Evolutionary conservation across 1,140 invertebrate genomes (phyloP).

Genomic region (Aethina tumida): DNA sequence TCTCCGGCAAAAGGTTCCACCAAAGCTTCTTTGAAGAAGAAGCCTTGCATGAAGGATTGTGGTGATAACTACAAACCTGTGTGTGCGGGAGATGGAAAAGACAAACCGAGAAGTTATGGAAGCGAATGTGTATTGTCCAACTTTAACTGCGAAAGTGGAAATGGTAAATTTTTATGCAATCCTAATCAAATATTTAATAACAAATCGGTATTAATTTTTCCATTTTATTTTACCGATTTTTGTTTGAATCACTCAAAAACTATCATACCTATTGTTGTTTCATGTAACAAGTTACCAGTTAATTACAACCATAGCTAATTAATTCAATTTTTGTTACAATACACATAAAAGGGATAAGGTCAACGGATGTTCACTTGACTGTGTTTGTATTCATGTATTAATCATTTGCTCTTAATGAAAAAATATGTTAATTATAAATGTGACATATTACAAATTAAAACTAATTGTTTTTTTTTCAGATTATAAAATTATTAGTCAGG

Average conservation of each 20-base stretch:
- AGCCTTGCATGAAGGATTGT: constrained; percentile 39
- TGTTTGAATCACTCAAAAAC: background rate
- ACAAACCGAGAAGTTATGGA: constrained; percentile 42
- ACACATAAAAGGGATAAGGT: background rate
- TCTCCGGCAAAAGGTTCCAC: constrained; percentile 29
- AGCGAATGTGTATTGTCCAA: constrained; percentile 45
- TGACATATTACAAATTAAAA: background rate
- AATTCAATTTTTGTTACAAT: constrained; percentile 2
- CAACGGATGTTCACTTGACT: too few relatives aligned
- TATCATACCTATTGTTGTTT: background rate
- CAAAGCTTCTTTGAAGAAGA: constrained; percentile 28
- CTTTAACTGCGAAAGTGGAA: constrained; percentile 46
- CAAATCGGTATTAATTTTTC: background rate
- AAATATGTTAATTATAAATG: background rate
- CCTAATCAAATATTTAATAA: constrained; percentile 11
- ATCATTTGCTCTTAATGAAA: background rate
- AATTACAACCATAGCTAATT: background rate
- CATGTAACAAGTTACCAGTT: background rate
- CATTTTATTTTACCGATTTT: background rate
- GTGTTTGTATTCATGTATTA: too few relatives aligned
- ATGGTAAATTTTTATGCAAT: constrained; percentile 38
- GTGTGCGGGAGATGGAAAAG: constrained; percentile 41
- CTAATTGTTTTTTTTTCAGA: constrained; percentile 30
- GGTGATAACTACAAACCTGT: constrained; percentile 38
- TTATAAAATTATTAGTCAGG: constrained; percentile 40